Evolutionary conservation across 2,797 vertebrate species (phyloP).

Genomic region (Oreortyx pictus): DNA sequence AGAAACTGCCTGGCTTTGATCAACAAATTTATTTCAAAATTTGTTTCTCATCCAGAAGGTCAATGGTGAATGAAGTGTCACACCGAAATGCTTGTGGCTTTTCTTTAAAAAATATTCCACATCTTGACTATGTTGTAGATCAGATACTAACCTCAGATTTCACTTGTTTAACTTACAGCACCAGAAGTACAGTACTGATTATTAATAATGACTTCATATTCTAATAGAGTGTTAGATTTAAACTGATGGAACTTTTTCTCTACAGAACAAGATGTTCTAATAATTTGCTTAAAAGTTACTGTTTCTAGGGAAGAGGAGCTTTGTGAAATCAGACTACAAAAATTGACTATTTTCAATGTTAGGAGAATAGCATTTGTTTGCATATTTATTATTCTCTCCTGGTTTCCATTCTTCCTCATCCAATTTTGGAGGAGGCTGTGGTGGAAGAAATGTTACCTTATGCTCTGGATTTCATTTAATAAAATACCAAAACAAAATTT

Average conservation of each 20-base stretch:
- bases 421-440: neutral
- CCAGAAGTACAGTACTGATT: neutral
- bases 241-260: neutral
- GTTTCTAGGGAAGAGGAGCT: neutral
- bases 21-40: neutral
- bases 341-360: neutral
- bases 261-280: neutral
- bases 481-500: constrained; percentile 63
- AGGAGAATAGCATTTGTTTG: neutral
- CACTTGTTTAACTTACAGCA: neutral
- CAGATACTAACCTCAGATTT: neutral
- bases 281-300: neutral
- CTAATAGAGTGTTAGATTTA: neutral
- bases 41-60: constrained; percentile 66
- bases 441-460: neutral
- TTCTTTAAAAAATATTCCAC: neutral
- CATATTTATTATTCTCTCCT: neutral
- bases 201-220: neutral
- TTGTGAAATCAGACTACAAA: neutral
- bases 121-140: neutral
- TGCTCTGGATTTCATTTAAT: constrained; percentile 43
- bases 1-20: neutral
- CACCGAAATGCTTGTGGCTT: neutral
- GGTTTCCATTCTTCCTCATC: neutral
- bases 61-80: constrained; percentile 3